Evolutionary conservation across 2,113 vertebrate species (phyloP), one percentile per base, ranked within the genome.

Genomic region (Tetrao urogallus): DNA sequence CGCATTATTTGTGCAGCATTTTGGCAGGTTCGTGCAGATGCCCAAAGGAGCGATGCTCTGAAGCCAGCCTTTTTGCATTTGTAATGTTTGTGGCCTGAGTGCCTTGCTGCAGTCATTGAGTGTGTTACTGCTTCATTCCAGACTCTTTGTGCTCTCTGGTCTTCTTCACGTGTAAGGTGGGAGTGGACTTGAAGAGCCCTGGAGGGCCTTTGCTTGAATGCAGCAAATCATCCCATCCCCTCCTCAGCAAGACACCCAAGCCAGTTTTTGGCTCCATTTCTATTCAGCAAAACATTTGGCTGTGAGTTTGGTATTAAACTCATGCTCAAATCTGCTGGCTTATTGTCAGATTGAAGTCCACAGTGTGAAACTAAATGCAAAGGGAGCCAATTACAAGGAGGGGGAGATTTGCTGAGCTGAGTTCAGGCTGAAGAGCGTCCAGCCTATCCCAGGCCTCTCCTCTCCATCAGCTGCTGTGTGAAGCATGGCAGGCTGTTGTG

Each of bases 191-290:
- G 47, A 3, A 13, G 71, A 88, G 75, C 64, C 69, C 0, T 0
- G 42, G 50, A 43, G 60, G 92, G 89, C 76, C 87, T 92, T 74
- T 74, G 78, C 87, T 94, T 85, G 89, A 89, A 67, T 60, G 79
- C 56, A 91, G 67, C 86, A 91, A 89, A 58, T 96, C 92, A 94
- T 82, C 63, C 56, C 56, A n/a, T 58, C 32, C 89, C 78, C 84
- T 76, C 32, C 82, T 94, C 87, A 91, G 78, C 94, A 94, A 94
- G 87, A 84, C 81, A 89, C 74, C 8, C 82, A 92, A 85, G 71
- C 82, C 85, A 70, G 45, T 88, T 85, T 94, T 70, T 89, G 82
- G 58, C 85, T 95, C 47, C 30, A 7, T 91, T 89, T 88, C 66
- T 74, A 43, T 79, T 85, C 67, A 77, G 45, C 60, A 73, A 64